Conservation (phyloP, 2,888 invertebrate species). For the Papilio elwesi region DNA sequence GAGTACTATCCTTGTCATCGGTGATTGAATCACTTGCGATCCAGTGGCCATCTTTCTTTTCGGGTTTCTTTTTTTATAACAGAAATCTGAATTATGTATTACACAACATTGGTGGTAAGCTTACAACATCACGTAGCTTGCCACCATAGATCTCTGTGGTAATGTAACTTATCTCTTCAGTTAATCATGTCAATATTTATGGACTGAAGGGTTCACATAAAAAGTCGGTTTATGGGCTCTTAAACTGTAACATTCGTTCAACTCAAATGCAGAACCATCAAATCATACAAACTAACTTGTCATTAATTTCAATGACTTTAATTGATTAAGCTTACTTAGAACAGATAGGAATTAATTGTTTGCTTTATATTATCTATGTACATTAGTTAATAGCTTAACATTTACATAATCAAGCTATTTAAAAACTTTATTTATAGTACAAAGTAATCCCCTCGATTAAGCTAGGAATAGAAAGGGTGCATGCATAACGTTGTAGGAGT, state of each 20-base stretch:
- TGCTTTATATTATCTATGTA: conserved; percentile 16
- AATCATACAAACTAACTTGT: conserved; percentile 7
- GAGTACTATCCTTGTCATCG: too few species aligned
- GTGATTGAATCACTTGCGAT: too few species aligned
- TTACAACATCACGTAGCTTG: too few species aligned
- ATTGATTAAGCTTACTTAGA: neutral
- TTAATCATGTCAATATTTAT: conserved; percentile 3
- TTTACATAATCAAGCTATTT: conserved; percentile 13
- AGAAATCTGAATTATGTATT: too few species aligned
- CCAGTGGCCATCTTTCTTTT: too few species aligned
- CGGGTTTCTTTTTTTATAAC: too few species aligned
- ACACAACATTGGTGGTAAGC: too few species aligned
- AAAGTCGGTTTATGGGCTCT: conserved; percentile 2
- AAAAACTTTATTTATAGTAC: neutral
- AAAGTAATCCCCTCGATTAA: too few species aligned
- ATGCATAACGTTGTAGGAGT: too few species aligned
- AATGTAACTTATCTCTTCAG: neutral
- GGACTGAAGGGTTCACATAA: neutral
- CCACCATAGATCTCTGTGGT: neutral
- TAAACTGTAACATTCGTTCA: conserved; percentile 6
- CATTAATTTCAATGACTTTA: conserved; percentile 1
- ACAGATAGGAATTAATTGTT: conserved; percentile 9
- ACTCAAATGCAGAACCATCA: neutral
- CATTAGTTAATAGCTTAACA: conserved; percentile 10
- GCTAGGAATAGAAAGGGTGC: too few species aligned